A percentile compares a stretch with the other conserved stretches of the same genome.
phyloP scores from a whole-genome alignment of 1,140 invertebrate species.

The Dermatophagoides farinae region DNA sequence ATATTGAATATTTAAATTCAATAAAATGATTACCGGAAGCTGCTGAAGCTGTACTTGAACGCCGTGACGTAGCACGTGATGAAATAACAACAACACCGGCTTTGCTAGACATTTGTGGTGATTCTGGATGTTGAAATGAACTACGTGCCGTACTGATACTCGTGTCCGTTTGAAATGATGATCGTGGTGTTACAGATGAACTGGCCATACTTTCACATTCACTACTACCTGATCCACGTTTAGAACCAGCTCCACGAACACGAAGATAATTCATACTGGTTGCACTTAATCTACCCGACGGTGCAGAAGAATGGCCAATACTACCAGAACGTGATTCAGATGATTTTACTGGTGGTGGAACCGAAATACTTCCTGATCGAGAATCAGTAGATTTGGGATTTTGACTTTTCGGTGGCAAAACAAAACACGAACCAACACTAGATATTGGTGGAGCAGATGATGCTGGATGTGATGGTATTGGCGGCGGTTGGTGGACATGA shows the following conservation, averaged over 20 bases:
- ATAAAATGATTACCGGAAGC: slow-evolving; percentile 32
- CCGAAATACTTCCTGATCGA: background rate
- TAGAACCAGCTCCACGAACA: slow-evolving; percentile 19
- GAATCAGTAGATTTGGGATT: background rate
- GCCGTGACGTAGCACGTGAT: slow-evolving; percentile 62
- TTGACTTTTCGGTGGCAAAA: slow-evolving; percentile 10
- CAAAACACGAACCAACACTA: slow-evolving; percentile 8
- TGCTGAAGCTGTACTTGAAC: slow-evolving; percentile 70
- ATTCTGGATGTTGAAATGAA: slow-evolving; percentile 36
- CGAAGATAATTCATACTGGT: slow-evolving; percentile 19
- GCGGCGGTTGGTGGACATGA: background rate
- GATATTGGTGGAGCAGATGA: slow-evolving; percentile 12
- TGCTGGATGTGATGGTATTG: slow-evolving; percentile 8
- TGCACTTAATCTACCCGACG: slow-evolving; percentile 15
- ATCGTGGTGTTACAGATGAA: slow-evolving; percentile 19
- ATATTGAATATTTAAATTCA: background rate
- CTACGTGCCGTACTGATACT: slow-evolving; percentile 29
- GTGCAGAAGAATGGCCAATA: slow-evolving; percentile 4
- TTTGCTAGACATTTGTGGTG: slow-evolving; percentile 39
- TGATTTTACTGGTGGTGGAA: background rate
- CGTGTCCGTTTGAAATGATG: slow-evolving; percentile 23
- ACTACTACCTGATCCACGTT: slow-evolving; percentile 18
- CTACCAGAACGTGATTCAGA: background rate
- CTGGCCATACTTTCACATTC: slow-evolving; percentile 20
- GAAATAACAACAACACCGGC: slow-evolving; percentile 82